Conservation (phyloP, 2,113 vertebrate genomes). For the Cinclus mexicanus region DNA sequence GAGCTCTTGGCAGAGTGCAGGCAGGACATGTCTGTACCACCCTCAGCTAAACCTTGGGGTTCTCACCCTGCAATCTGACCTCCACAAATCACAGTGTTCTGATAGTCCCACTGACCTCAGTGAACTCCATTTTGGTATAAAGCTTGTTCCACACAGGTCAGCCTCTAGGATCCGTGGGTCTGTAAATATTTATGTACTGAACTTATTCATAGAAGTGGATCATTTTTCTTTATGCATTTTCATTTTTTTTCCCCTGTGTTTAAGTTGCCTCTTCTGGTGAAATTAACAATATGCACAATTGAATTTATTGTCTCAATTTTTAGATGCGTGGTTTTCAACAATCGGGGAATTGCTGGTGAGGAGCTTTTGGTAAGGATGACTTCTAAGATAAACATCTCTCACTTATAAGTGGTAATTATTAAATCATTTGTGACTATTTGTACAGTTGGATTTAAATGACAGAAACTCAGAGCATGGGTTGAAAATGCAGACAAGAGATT, state of each 20-base stretch:
- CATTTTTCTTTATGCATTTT: background rate
- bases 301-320: slow-evolving; percentile 70
- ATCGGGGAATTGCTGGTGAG: slow-evolving; percentile 86
- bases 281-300: background rate
- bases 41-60: background rate
- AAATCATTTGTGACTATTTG: background rate
- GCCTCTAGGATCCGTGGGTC: background rate
- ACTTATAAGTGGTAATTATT: background rate
- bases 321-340: slow-evolving; percentile 94
- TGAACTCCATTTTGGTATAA: background rate
- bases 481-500: background rate
- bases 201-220: background rate
- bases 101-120: background rate
- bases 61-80: background rate
- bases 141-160: background rate
- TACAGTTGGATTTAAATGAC: background rate
- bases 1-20: background rate
- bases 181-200: background rate
- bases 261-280: background rate
- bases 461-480: background rate
- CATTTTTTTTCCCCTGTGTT: background rate
- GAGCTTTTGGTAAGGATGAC: slow-evolving; percentile 89
- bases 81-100: background rate
- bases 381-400: slow-evolving; percentile 39
- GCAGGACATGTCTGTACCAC: background rate